phyloP scores from a whole-genome alignment of 1,140 invertebrate genomes.

The Cydia splendana region DNA sequence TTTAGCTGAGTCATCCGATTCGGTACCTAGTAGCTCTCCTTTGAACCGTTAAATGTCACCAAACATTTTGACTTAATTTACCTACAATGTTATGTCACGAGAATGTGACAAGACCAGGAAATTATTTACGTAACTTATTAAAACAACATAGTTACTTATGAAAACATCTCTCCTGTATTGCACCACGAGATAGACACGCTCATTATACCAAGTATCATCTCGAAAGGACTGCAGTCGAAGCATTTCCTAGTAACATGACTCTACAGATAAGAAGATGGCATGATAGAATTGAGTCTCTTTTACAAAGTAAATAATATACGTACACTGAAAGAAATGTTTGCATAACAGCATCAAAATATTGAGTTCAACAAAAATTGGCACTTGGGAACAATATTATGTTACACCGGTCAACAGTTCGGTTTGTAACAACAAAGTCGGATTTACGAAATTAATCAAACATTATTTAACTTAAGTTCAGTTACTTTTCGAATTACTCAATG shows the following conservation, averaged over 20 bases:
- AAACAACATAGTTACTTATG: slow-evolving; percentile 7
- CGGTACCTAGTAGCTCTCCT: no score
- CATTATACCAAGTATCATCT: slow-evolving; percentile 22
- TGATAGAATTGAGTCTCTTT: neutral
- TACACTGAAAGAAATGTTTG: no score
- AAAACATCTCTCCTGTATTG: slow-evolving; percentile 21
- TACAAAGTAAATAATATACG: neutral
- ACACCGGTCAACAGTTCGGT: no score
- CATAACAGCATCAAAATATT: no score
- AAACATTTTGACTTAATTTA: neutral
- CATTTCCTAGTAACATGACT: neutral
- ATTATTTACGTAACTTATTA: neutral
- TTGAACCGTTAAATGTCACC: neutral
- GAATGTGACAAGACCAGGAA: neutral
- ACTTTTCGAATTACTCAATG: no score
- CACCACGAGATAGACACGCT: slow-evolving; percentile 20
- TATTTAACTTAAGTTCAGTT: no score
- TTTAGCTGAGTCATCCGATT: no score
- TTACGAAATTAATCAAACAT: no score
- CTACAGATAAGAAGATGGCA: neutral
- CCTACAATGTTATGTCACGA: neutral
- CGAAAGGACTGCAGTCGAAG: neutral
- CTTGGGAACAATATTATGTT: no score
- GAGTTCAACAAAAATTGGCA: no score
- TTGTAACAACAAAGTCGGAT: no score